Base-by-base conservation (phyloP, 2,797 vertebrate species). In the Caiman crocodilus region DNA sequence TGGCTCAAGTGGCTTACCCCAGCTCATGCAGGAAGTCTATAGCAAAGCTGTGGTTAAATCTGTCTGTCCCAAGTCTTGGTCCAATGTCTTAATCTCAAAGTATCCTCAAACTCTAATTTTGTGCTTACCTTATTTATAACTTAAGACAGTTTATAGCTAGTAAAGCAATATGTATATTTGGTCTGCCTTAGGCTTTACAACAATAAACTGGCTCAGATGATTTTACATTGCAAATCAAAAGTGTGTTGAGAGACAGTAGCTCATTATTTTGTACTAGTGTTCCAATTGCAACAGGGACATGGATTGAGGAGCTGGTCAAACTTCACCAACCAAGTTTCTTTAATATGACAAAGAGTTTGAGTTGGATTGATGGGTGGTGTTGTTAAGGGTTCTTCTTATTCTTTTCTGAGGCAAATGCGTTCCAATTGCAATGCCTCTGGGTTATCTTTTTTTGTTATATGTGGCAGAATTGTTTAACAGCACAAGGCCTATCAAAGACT, bases 161-260 rank as follows among this genome's bases (percentile, higher is more conserved):
- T 76, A 94, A 55, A 90, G 65, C 91, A 83, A 35, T 0, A 0
- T 32, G 61, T 63, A 25, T 42, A 56, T 18, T 23, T 26, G 25
- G 6, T 76, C 90, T 79, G 50, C 14, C 21, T 50, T 55, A 32
- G n/a, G 89, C 87, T 78, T 55, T 90, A 79, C 63, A 84, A 59
- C 7, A 76, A 28, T 5, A 64, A 85, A 57, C n/a, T 94, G 50
- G 83, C 71, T 4, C 0, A 30, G 35, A 69, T 50, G 14, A 50
- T 82, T 94, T 90, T 95, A 84, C 76, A 83, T 55, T 23, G 57
- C 80, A 63, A 60, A 23, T 59, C 92, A 67, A 82, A 82, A 81
- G 84, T 83, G 90, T 56, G 30, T 90, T 88, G 61, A 74, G 30
- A 83, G 57, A 84, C 58, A 57, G 67, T 63, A 21, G 28, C 35